Percentiles rank a stretch among this genome's conserved stretches.
Conservation (phyloP, 2,113 vertebrate species). For the Hypomesus transpacificus region DNA sequence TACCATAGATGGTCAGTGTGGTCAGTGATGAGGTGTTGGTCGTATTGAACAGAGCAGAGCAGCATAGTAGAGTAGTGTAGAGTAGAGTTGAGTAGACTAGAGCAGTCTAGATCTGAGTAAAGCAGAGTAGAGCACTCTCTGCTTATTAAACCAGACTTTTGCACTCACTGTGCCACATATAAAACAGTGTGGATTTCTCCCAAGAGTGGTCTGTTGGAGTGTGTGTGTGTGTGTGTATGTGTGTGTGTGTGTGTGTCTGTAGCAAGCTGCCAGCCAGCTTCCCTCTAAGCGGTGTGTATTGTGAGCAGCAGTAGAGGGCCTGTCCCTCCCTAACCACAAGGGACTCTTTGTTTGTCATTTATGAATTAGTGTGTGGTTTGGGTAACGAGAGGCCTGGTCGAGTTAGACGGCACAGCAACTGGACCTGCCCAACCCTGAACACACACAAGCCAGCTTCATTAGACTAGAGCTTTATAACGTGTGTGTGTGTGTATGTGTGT, state of each 20-base stretch:
- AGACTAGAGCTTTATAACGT: background rate
- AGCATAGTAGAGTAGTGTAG: too few relatives aligned
- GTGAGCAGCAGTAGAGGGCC: background rate
- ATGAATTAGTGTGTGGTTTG: constrained; percentile 61
- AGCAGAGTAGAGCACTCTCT: too few relatives aligned
- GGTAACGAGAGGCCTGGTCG: constrained; percentile 27
- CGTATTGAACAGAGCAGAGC: background rate
- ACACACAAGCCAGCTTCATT: background rate
- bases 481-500: constrained; percentile 1
- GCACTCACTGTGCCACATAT: too few relatives aligned
- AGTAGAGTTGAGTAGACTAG: too few relatives aligned
- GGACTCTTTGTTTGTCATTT: constrained; percentile 63
- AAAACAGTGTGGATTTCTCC: too few relatives aligned
- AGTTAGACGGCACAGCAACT: constrained; percentile 32
- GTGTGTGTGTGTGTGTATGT: too few relatives aligned
- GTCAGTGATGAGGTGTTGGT: constrained; percentile 23
- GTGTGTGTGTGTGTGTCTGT: too few relatives aligned
- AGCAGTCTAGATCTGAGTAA: too few relatives aligned
- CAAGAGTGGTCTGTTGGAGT: too few relatives aligned
- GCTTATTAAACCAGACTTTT: too few relatives aligned
- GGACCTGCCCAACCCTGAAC: background rate
- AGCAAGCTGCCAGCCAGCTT: too few relatives aligned
- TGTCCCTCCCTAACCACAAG: constrained; percentile 62
- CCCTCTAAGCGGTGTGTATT: background rate
- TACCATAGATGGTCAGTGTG: constrained; percentile 22